Base-by-base conservation (phyloP, 2,113 vertebrate species). In the Odobenus rosmarus region DNA sequence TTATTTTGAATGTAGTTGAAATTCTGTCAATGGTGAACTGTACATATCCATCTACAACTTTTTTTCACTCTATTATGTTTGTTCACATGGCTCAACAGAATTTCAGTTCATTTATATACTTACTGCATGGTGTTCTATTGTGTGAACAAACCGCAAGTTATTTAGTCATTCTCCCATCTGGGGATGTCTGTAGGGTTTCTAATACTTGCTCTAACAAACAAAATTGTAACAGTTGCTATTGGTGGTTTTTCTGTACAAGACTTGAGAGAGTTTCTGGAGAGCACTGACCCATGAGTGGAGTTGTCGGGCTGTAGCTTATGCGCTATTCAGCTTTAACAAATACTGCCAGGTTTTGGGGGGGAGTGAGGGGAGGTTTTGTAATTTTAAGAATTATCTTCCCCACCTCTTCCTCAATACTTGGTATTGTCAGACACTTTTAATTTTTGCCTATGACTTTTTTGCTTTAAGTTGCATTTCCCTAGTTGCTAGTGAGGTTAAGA, bases 1-100 rank as follows among this genome's bases (percentile, higher is more conserved):
- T 90, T 88, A 24, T 94, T 95, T 92, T 49, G 31, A 89, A 36
- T 87, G 13, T 81, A 82, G 42, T 76, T 90, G 49, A 92, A 61
- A 72, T 72, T 87, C 71, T 36, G 62, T 36, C 24, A 87, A 28
- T 51, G 11, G 14, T 71, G 42, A 90, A 24, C 7, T 26, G 1
- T 39, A 42, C 5, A 10, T 76, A 76, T 64, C 23, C 18, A 62
- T 79, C n/a, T 62, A 46, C 19, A 93, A 46, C 2, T 15, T 74
- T 79, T 86, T 42, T 85, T 42, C 9, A 53, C 0, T 84, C 4
- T 19, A 5, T 80, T 85, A 16, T 16, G 16, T 89, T 94, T 90
- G 49, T 51, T 85, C 21, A 67, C 23, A 7, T 46, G 39, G n/a
- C 19, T 39, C 69, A 61, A 76, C 14, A 57, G 21, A 69, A 42